These are phyloP conservation scores for Leptoclinus maculatus DNA, from an alignment of 2,797 vertebrate species.

Conservation along the genomic window DNA sequence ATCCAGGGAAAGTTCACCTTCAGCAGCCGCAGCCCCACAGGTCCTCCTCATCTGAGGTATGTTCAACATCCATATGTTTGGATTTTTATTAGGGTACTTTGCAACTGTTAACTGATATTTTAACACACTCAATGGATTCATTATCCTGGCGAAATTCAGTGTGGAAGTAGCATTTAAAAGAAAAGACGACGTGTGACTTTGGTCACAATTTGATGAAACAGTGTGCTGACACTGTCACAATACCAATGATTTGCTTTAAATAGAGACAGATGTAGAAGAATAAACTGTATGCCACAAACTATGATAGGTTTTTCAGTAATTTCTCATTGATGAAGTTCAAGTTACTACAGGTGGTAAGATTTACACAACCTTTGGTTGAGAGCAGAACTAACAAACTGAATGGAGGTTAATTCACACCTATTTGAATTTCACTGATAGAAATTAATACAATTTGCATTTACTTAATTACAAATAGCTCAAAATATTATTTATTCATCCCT, in stretches of 20 bases:
- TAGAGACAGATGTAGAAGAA: background rate
- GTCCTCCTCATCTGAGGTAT: constrained; percentile 59
- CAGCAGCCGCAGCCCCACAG: constrained; percentile 37
- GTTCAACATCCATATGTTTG: background rate
- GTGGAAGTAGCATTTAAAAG: background rate
- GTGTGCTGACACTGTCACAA: background rate
- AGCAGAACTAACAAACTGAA: background rate
- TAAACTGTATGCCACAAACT: background rate
- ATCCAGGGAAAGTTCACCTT: constrained; percentile 45
- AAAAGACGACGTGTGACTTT: background rate
- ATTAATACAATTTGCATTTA: background rate
- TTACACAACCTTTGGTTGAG: background rate
- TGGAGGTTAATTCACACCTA: background rate
- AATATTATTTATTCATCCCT: background rate
- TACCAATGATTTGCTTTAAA: background rate
- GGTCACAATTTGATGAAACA: background rate
- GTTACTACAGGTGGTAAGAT: background rate
- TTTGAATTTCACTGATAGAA: background rate
- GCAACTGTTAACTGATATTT: background rate
- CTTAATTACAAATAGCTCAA: background rate
- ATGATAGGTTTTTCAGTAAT: background rate
- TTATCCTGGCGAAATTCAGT: background rate
- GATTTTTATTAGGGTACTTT: background rate
- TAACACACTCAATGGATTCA: background rate
- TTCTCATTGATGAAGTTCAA: background rate